Conservation (phyloP, 2,113 vertebrate species). For the Sigmodon hispidus region DNA sequence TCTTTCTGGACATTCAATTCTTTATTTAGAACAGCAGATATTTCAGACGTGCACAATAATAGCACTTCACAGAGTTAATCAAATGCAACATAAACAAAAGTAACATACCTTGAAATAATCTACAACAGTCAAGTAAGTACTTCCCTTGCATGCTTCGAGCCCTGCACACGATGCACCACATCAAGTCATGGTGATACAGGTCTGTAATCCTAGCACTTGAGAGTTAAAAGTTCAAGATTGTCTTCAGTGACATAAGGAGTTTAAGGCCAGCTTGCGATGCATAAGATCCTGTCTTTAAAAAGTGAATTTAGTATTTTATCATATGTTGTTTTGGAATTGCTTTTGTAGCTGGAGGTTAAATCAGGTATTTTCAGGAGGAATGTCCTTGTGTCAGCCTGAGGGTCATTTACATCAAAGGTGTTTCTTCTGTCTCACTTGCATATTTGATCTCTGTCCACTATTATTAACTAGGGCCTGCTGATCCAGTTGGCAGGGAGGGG, state of each 20-base stretch:
- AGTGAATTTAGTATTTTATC: background rate
- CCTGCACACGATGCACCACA: background rate
- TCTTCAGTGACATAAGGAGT: background rate
- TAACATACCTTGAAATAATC: too few species aligned
- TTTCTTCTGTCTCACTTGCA: background rate
- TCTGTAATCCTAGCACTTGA: background rate
- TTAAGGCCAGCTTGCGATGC: background rate
- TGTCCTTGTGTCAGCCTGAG: background rate
- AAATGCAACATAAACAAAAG: too few species aligned
- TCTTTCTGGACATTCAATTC: background rate
- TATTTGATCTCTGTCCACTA: background rate
- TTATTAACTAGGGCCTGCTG: background rate
- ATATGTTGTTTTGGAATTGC: slow-evolving; percentile 9
- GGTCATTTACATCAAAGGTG: background rate
- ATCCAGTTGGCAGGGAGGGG: background rate
- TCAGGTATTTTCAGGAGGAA: slow-evolving; percentile 14
- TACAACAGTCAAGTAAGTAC: too few species aligned
- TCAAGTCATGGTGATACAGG: background rate
- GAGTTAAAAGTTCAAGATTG: background rate
- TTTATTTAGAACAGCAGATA: too few species aligned
- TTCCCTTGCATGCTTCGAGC: background rate
- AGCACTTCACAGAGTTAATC: too few species aligned
- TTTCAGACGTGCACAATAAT: too few species aligned
- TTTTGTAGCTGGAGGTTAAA: slow-evolving; percentile 37
- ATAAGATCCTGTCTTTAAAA: background rate